Base-by-base conservation (phyloP, 2,113 vertebrate species). In the Oceanodroma tethys region DNA sequence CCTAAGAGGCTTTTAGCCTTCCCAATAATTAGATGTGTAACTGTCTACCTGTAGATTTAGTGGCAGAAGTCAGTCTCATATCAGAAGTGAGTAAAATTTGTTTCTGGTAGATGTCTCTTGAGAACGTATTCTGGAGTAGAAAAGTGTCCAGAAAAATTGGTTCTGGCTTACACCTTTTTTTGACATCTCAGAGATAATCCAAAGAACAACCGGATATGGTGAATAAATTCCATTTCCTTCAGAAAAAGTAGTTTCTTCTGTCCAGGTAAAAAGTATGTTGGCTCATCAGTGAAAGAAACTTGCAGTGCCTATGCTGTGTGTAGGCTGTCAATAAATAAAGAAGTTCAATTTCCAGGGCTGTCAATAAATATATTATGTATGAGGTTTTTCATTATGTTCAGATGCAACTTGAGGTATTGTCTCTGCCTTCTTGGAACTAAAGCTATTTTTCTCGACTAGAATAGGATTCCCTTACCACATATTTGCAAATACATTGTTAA, bases 321-420 rank as follows among this genome's bases (percentile, higher is more conserved):
- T 50, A 90, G 58, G n/a, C 91, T 97, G 89, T 95, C 97, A 96
- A 95, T 97, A 95, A 95, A 97, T 90, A 96, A 95, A 91, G 72
- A 36, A 91, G 30, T 91, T 79, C 55, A 22, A 29, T 89, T 73
- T 94, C 63, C 68, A 84, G 55, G 38, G 29, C 78, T 59, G 81
- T 67, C 75, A 88, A 92, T 71, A 91, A 55, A 96, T 97, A 96
- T 95, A 95, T 97, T 96, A 97, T 97, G 95, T 88, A 97, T 97
- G 96, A 97, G 97, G 93, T 97, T 97, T 97, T 97, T 97, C 94
- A 98, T 98, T 97, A 97, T 67, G 52, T 96, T 96, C 56, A 89
- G 91, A 97, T 94, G 71, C 71, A 96, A 97, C 94, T 95, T 66
- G 59, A 29, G 10, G 67, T 87, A 76, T 81, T 89, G 88, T 63